These are phyloP conservation scores for Chlorodrepanis virens DNA, from an alignment of 2,113 vertebrate genomes.

Conservation along the genomic window DNA sequence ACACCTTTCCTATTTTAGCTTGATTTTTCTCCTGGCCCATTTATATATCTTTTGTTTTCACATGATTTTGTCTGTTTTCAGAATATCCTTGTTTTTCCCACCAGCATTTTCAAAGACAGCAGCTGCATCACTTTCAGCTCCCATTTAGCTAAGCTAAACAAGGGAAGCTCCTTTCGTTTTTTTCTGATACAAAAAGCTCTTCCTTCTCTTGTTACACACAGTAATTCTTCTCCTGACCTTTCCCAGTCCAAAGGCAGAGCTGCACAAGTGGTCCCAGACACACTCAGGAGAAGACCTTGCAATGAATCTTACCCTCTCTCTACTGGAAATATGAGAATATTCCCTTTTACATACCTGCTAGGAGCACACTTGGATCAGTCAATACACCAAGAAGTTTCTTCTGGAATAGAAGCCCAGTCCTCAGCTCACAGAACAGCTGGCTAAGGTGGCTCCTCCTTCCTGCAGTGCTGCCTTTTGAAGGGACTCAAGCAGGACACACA, in stretches of 20 bases:
- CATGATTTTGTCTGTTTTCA: background rate
- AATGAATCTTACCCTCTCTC: background rate
- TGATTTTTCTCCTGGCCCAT: background rate
- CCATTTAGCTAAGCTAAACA: background rate
- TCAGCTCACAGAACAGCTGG: background rate
- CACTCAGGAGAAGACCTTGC: background rate
- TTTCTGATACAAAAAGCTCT: background rate
- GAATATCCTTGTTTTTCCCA: background rate
- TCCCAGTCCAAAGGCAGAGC: background rate
- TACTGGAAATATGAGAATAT: background rate
- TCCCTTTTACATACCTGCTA: background rate
- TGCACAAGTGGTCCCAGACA: background rate
- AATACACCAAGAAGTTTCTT: background rate
- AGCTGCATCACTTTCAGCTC: background rate
- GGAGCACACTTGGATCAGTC: background rate
- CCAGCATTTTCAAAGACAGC: background rate
- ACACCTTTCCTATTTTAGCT: background rate
- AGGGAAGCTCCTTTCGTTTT: background rate
- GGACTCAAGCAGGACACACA: background rate
- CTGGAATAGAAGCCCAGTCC: background rate
- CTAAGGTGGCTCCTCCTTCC: background rate
- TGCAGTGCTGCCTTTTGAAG: background rate
- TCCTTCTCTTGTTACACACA: background rate
- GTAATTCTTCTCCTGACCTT: background rate
- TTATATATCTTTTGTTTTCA: background rate